Percentiles rank a stretch among this genome's conserved stretches.
phyloP scores from a whole-genome alignment of 2,888 invertebrate genomes.

The Agonopterix heracliana region DNA sequence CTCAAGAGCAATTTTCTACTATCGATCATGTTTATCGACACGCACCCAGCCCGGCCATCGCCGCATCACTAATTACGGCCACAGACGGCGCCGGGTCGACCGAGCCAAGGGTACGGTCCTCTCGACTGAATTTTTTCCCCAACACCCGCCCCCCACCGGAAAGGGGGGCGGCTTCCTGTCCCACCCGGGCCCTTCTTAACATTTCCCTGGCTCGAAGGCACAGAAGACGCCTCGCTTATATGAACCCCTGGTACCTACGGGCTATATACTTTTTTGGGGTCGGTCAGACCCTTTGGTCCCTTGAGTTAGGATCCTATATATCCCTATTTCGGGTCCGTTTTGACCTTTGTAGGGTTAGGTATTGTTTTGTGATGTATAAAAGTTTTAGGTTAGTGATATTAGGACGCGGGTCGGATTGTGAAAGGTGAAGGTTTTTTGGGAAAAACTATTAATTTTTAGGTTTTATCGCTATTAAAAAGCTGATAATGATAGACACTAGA shows the following conservation, averaged over 20 bases:
- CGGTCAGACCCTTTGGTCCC: slow-evolving; percentile 65
- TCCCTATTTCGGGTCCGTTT: slow-evolving; percentile 57
- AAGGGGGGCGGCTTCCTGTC: slow-evolving; percentile 53
- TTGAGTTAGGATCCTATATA: slow-evolving; percentile 65
- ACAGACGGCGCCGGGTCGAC: slow-evolving; percentile 61
- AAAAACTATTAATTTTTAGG: not conserved
- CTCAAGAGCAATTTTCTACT: too few relatives aligned
- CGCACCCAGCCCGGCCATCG: slow-evolving; percentile 34
- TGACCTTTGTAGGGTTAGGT: slow-evolving; percentile 60
- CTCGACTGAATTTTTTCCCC: slow-evolving; percentile 65
- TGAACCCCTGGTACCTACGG: slow-evolving; percentile 60
- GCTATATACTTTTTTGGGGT: slow-evolving; percentile 74
- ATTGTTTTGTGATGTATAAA: slow-evolving; percentile 54
- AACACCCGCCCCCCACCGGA: slow-evolving; percentile 55
- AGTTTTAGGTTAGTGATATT: slow-evolving; percentile 43
- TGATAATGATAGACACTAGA: too few relatives aligned
- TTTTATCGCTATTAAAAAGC: too few relatives aligned
- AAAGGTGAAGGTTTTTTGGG: slow-evolving; percentile 19
- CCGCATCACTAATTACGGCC: slow-evolving; percentile 72
- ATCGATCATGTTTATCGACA: slow-evolving; percentile 36
- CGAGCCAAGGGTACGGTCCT: slow-evolving; percentile 65
- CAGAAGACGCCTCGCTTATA: slow-evolving; percentile 66
- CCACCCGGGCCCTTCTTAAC: slow-evolving; percentile 72
- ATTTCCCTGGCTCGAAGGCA: slow-evolving; percentile 70
- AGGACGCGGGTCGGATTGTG: not conserved